A percentile compares a stretch with the other conserved stretches of the same genome.
Conservation (phyloP, 2,113 vertebrate species). For the Podocnemis expansa region DNA sequence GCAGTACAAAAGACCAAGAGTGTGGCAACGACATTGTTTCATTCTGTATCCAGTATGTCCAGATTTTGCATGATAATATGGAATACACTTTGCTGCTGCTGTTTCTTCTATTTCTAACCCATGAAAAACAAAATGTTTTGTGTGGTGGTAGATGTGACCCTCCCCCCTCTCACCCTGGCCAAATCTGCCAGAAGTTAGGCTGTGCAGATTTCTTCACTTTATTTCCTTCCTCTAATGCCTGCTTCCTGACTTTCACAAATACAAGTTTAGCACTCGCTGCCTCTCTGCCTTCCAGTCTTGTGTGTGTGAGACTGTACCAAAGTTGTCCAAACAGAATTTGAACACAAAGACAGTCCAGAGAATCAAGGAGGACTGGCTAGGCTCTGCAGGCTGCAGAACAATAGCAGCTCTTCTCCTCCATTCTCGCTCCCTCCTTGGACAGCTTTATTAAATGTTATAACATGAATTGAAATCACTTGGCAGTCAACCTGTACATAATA, state of each 20-base stretch:
- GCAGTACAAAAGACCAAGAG: conserved; percentile 27
- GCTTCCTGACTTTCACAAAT: conserved; percentile 50
- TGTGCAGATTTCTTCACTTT: conserved; percentile 72
- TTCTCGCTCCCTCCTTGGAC: background rate
- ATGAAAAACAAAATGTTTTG: conserved; percentile 52
- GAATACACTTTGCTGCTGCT: conserved; percentile 36
- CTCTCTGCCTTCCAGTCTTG: conserved; percentile 2
- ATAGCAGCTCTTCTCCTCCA: conserved; percentile 40
- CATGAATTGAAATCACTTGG: background rate
- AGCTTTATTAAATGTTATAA: conserved; percentile 22
- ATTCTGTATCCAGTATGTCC: conserved; percentile 57
- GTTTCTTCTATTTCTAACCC: conserved; percentile 71
- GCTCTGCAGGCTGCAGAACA: conserved; percentile 56
- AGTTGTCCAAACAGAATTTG: conserved; percentile 11
- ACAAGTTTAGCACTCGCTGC: conserved; percentile 39
- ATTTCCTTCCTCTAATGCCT: conserved; percentile 73
- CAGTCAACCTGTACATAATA: background rate
- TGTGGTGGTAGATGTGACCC: conserved; percentile 59
- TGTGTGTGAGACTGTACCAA: background rate
- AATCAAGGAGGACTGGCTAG: conserved; percentile 46
- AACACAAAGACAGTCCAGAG: conserved; percentile 36
- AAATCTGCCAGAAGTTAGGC: conserved; percentile 56
- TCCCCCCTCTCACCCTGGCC: conserved; percentile 61
- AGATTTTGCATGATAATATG: conserved; percentile 35
- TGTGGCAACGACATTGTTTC: conserved; percentile 47